Evolutionary conservation across 2,888 invertebrate genomes (phyloP).

Genomic region (Tortrix viridana): DNA sequence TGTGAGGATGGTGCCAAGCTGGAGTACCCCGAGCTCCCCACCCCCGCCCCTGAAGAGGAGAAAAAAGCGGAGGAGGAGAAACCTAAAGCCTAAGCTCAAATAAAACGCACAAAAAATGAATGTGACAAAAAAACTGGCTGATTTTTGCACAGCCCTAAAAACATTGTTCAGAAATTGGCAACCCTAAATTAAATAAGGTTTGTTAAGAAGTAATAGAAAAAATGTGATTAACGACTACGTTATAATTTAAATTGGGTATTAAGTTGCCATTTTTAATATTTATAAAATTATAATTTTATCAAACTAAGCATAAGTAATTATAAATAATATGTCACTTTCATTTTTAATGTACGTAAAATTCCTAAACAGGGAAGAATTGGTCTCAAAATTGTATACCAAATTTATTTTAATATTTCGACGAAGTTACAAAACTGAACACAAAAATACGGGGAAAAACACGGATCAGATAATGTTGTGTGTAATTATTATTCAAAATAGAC

Average conservation of each 20-base stretch:
- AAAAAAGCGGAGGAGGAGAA: constrained; percentile 64
- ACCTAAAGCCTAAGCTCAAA: constrained; percentile 65
- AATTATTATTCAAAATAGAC: too few species aligned
- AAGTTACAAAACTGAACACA: neutral
- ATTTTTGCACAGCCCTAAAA: too few species aligned
- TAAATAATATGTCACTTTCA: constrained; percentile 5
- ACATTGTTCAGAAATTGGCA: too few species aligned
- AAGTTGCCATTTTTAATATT: too few species aligned
- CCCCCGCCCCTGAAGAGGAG: constrained; percentile 69
- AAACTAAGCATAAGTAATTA: neutral
- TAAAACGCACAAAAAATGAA: constrained; percentile 25
- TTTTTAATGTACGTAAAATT: constrained; percentile 9
- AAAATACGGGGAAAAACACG: neutral
- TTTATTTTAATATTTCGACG: constrained; percentile 25
- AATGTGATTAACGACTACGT: too few species aligned
- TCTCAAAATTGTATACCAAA: constrained; percentile 39
- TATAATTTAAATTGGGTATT: too few species aligned
- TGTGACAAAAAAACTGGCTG: neutral
- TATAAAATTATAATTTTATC: too few species aligned
- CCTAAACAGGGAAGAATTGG: constrained; percentile 30
- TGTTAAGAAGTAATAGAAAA: too few species aligned
- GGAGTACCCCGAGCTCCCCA: constrained; percentile 92
- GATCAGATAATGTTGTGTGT: too few species aligned
- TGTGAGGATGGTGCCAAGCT: constrained; percentile 93
- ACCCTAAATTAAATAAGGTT: too few species aligned